Evolutionary conservation across 1,140 invertebrate genomes (phyloP).

Genomic region (Propsilocerus akamusi): DNA sequence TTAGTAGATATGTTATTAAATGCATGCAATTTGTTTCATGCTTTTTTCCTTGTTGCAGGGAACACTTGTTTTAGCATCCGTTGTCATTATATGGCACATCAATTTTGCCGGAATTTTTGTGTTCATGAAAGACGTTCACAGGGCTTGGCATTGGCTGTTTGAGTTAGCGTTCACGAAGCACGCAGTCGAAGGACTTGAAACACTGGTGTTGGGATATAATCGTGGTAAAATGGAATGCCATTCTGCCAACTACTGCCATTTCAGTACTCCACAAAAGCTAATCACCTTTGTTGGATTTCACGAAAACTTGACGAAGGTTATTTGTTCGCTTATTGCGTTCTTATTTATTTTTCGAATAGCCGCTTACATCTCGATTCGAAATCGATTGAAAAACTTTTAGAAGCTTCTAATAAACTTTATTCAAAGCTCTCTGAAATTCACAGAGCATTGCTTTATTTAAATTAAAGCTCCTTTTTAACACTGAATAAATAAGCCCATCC

Average conservation of each 20-base stretch:
- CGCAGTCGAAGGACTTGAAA: conserved; percentile 42
- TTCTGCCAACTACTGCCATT: conserved; percentile 32
- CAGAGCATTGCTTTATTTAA: no score
- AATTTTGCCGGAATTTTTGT: no score
- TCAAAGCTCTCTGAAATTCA: no score
- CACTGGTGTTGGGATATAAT: conserved; percentile 7
- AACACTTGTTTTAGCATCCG: no score
- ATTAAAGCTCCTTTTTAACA: no score
- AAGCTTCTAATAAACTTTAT: no score
- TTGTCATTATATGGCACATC: no score
- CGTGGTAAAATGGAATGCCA: conserved; percentile 23
- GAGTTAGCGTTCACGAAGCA: conserved; percentile 70
- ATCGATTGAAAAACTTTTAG: no score
- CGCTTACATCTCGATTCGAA: not conserved
- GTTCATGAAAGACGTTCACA: conserved; percentile 62
- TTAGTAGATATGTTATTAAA: no score
- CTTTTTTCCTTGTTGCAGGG: no score
- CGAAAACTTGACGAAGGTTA: conserved; percentile 16
- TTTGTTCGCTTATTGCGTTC: not conserved
- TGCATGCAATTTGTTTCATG: no score
- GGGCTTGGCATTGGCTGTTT: conserved; percentile 65
- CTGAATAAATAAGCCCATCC: no score
- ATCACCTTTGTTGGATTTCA: conserved; percentile 24
- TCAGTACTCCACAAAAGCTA: conserved; percentile 28
- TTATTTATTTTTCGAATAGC: not conserved